Base-by-base conservation (phyloP, 2,888 invertebrate species). In the Rhagonycha lutea region DNA sequence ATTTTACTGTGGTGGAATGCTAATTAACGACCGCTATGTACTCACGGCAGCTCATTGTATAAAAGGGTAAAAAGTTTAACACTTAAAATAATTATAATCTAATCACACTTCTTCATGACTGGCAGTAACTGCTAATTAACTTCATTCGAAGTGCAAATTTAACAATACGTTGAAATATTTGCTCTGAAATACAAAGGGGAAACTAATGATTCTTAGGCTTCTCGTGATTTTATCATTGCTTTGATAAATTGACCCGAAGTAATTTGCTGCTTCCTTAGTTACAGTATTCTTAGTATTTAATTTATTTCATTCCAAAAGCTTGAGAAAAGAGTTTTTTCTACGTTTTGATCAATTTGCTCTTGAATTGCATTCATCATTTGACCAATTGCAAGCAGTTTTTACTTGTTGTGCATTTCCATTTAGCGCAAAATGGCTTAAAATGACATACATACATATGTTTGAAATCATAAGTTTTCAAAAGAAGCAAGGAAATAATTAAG, bases 41-140 rank as follows among this genome's bases (percentile, higher is more conserved):
- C 88, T 96, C 68, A 95, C 96, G 0, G 96, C 96, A 0, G 96
- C 96, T 0, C 96, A 97, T 86, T 97, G 96, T 86, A 94, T 96
- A 77, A 95, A 95, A 90, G 96, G 96, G 95, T 95, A 88, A 83
- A 80, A 26, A 70, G n/a, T 29, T 14, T 67, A 32, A 72, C 63
- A 65, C 62, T 62, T 62, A 62, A 47, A 47, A 47, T 47, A 47
- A 47, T 47, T 47, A 47, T n/a, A 47, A 62, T 23, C 62, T 23
- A 62, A 62, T 26, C 63, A 65, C 23, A 65, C 14, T 26, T 10
- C n/a, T 65, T 65, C 23, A 26, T 65, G 63, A 65, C 63, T 65
- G 47, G 47, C 47, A 47, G 47, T n/a, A 65, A 65, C 18, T 65
- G 24, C 14, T 24, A 65, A 65, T 24, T 24, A 65, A 65, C 26